Percentiles rank a stretch among this genome's conserved stretches.
Conservation (phyloP, 2,113 vertebrate genomes). For the Trogon melanurus region DNA sequence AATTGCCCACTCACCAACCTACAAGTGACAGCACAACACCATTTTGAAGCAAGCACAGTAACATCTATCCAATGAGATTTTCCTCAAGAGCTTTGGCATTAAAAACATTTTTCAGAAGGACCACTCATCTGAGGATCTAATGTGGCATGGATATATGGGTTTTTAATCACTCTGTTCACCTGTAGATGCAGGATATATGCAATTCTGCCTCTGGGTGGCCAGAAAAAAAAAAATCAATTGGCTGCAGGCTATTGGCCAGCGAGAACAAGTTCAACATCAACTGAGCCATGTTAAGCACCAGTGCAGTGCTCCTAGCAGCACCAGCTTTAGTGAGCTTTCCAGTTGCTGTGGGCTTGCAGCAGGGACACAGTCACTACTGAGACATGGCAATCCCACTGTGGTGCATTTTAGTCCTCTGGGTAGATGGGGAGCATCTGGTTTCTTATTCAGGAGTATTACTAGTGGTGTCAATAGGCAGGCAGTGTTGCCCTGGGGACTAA, state of each 20-base stretch:
- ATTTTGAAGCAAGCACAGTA: not conserved
- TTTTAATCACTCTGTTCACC: not conserved
- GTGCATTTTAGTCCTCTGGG: not conserved
- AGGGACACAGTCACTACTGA: not conserved
- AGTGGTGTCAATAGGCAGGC: not conserved
- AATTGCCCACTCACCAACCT: conserved; percentile 98
- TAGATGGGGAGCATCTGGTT: not conserved
- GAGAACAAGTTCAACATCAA: not conserved
- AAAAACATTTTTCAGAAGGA: not conserved
- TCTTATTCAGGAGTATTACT: not conserved
- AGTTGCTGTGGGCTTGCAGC: not conserved
- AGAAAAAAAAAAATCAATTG: not conserved
- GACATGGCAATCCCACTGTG: not conserved
- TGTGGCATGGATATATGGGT: rapidly evolving
- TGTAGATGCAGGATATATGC: not conserved
- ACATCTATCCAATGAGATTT: not conserved
- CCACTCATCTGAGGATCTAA: not conserved
- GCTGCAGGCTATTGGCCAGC: not conserved
- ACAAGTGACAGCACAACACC: not conserved
- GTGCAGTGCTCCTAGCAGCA: not conserved
- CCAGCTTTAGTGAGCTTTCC: not conserved
- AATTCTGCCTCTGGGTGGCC: not conserved
- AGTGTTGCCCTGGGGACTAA: not conserved
- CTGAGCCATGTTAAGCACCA: rapidly evolving
- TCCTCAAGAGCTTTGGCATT: not conserved